These are phyloP conservation scores for Pluvialis apricaria DNA, from an alignment of 2,113 vertebrate genomes.

Conservation along the genomic window DNA sequence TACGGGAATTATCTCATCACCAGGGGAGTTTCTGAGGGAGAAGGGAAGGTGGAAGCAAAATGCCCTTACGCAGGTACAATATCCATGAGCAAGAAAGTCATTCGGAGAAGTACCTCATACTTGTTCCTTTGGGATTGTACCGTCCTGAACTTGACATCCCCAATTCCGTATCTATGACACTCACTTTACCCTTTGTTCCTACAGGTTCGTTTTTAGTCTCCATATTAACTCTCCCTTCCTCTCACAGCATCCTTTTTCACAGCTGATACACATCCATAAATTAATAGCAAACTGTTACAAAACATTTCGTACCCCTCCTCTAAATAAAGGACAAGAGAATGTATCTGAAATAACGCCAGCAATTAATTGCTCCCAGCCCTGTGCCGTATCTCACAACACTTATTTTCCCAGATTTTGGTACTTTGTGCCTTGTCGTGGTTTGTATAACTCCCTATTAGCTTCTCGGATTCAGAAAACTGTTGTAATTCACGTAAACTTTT, in stretches of 20 bases:
- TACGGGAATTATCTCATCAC: not conserved
- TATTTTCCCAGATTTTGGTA: not conserved
- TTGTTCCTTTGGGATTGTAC: not conserved
- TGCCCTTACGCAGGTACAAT: too few species aligned
- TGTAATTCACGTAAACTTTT: not conserved
- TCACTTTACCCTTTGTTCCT: not conserved
- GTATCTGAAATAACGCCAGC: not conserved
- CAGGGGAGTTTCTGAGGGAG: not conserved
- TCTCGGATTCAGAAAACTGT: not conserved
- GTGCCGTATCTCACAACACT: not conserved
- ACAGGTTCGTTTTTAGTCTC: not conserved
- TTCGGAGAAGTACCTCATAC: not conserved
- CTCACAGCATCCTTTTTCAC: not conserved
- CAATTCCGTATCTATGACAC: not conserved
- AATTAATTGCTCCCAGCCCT: not conserved
- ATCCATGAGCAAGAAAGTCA: not conserved
- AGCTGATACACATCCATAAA: not conserved
- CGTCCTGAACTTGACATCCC: not conserved
- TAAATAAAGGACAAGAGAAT: not conserved
- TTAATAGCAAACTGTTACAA: not conserved
- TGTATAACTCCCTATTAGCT: not conserved
- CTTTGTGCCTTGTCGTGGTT: not conserved
- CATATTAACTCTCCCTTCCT: not conserved
- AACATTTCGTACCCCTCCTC: not conserved
- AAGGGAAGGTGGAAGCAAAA: not conserved